phyloP scores from a whole-genome alignment of 2,888 invertebrate species.

The Byasa hedistus region DNA sequence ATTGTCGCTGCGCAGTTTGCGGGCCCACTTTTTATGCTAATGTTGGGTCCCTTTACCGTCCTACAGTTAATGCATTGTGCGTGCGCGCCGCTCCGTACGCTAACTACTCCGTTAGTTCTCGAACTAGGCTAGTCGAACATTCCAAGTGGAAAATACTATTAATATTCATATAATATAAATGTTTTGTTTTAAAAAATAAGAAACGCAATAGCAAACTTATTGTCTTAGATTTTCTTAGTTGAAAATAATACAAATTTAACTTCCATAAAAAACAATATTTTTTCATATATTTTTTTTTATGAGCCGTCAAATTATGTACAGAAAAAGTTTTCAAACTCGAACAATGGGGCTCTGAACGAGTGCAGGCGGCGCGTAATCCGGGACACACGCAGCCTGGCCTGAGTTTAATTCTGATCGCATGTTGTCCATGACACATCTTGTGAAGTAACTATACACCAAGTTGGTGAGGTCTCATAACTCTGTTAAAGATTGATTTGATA shows the following conservation, averaged over 20 bases:
- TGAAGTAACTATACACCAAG: background rate
- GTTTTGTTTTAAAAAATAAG: background rate
- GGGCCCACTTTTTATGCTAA: constrained; percentile 34
- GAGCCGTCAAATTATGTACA: background rate
- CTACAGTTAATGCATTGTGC: constrained; percentile 29
- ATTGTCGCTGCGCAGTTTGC: background rate
- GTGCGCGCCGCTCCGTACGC: too few relatives aligned
- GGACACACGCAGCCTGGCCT: constrained; percentile 33
- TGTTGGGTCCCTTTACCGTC: constrained; percentile 34
- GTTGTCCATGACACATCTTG: constrained; percentile 19
- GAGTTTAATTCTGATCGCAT: constrained; percentile 23
- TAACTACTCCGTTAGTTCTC: constrained; percentile 35
- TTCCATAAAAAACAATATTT: too few relatives aligned
- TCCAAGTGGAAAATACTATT: background rate
- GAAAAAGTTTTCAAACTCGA: constrained; percentile 1
- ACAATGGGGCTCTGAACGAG: constrained; percentile 16
- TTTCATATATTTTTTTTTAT: too few relatives aligned
- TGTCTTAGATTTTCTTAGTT: too few relatives aligned
- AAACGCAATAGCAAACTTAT: too few relatives aligned
- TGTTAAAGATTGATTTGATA: too few relatives aligned
- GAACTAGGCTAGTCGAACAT: constrained; percentile 16
- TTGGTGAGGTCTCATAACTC: background rate
- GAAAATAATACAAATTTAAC: too few relatives aligned
- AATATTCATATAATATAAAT: background rate
- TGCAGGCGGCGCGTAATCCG: constrained; percentile 33